Evolutionary conservation across 1,140 invertebrate species (phyloP).

Genomic region (Pollicipes pollicipes): DNA sequence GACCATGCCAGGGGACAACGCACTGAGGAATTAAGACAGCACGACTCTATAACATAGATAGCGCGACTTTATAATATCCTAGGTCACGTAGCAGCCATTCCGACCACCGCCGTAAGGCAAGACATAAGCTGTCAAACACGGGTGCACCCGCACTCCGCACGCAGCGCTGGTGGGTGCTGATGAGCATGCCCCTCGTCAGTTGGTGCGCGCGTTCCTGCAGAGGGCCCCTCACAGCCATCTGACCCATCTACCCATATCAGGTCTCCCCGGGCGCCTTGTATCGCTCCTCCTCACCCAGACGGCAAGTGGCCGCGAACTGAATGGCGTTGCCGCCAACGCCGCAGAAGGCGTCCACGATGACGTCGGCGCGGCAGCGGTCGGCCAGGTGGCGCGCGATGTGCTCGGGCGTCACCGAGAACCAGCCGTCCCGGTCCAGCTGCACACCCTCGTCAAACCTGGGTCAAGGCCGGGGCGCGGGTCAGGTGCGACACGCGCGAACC

Average conservation of each 20-base stretch:
- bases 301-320: conserved; percentile 55
- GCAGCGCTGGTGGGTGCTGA: too few species aligned
- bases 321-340: conserved; percentile 94
- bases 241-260: too few species aligned
- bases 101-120: too few species aligned
- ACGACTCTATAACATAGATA: too few species aligned
- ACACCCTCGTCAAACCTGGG: conserved; percentile 53
- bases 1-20: conserved; percentile 10
- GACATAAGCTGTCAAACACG: too few species aligned
- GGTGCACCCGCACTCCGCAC: too few species aligned
- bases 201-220: too few species aligned
- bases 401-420: conserved; percentile 98
- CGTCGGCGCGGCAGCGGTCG: conserved; percentile 35
- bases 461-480: background rate
- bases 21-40: background rate
- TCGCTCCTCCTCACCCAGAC: background rate
- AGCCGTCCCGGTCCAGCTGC: conserved; percentile 72
- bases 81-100: too few species aligned
- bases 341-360: conserved; percentile 86
- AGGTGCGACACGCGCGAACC: too few species aligned
- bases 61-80: too few species aligned
- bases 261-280: too few species aligned
- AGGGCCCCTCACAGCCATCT: too few species aligned
- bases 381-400: conserved; percentile 80
- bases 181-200: conserved; percentile 24